Evolutionary conservation across 2,113 vertebrate genomes (phyloP).

Genomic region (Tor tambroides): DNA sequence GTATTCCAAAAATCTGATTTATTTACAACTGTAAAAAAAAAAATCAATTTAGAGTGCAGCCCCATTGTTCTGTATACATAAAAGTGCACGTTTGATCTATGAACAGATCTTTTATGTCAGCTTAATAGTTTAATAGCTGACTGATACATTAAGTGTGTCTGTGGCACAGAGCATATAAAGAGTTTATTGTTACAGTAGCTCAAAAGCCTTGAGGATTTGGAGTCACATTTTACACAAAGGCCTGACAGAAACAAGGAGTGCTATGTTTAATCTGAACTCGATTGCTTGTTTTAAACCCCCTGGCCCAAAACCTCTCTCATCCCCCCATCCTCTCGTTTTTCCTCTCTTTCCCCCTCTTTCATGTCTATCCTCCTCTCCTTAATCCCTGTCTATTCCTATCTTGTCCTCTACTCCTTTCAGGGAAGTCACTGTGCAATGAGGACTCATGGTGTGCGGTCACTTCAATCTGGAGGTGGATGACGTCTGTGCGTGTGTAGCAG

Average conservation of each 20-base stretch:
- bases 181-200: not conserved
- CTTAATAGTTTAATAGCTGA: too few species aligned
- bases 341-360: slow-evolving; percentile 25
- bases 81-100: too few species aligned
- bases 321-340: not conserved
- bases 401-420: slow-evolving; percentile 61
- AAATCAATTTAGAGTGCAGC: too few species aligned
- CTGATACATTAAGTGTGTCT: not conserved
- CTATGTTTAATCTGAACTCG: slow-evolving; percentile 11
- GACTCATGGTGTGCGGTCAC: slow-evolving; percentile 60
- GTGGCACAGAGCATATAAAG: not conserved
- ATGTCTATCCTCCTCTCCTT: slow-evolving; percentile 32
- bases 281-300: slow-evolving; percentile 22
- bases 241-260: not conserved
- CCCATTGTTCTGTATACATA: too few species aligned
- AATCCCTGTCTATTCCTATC: slow-evolving; percentile 60
- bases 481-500: slow-evolving; percentile 37
- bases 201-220: not conserved
- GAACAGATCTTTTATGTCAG: too few species aligned
- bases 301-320: slow-evolving; percentile 28
- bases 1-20: too few species aligned
- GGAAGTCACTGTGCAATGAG: slow-evolving; percentile 65
- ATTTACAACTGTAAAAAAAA: too few species aligned
- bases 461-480: slow-evolving; percentile 71
- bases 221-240: not conserved